Evolutionary conservation across 1,140 invertebrate species (phyloP).

Genomic region (Drosophila parabipectinata): DNA sequence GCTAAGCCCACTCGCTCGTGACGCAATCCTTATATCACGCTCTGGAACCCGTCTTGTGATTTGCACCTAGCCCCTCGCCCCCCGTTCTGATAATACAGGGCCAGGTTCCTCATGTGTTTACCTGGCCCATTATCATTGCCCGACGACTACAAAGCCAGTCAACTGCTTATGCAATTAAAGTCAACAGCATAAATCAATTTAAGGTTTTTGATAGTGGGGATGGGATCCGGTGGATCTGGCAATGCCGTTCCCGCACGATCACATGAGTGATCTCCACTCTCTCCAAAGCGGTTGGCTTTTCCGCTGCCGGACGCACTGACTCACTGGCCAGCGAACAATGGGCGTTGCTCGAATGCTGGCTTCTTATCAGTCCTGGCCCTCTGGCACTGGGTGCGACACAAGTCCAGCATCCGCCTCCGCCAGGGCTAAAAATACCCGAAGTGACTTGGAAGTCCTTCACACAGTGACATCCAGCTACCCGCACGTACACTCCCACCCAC

Average conservation of each 20-base stretch:
- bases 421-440: conserved; percentile 43
- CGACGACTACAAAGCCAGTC: conserved; percentile 49
- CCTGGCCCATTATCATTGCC: conserved; percentile 47
- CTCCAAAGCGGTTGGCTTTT: conserved; percentile 39
- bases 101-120: conserved; percentile 44
- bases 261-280: conserved; percentile 34
- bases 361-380: conserved; percentile 45
- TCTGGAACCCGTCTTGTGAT: conserved; percentile 67
- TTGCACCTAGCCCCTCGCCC: conserved; percentile 16
- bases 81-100: conserved; percentile 11
- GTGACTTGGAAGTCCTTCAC: conserved; percentile 60
- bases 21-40: conserved; percentile 71
- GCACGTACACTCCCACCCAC: conserved; percentile 17
- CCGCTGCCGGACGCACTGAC: conserved; percentile 14
- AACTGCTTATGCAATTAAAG: conserved; percentile 59
- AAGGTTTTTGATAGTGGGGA: conserved; percentile 25
- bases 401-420: conserved; percentile 31
- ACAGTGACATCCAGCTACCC: conserved; percentile 36
- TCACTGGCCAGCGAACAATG: conserved; percentile 34
- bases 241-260: conserved; percentile 32
- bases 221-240: conserved; percentile 26
- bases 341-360: conserved; percentile 37
- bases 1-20: conserved; percentile 42
- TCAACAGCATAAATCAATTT: conserved; percentile 67
- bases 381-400: conserved; percentile 5